A percentile compares a stretch with the other conserved stretches of the same genome.
Evolutionary conservation across 2,113 vertebrate species (phyloP).

Genomic region (Ceyx melanurus): DNA sequence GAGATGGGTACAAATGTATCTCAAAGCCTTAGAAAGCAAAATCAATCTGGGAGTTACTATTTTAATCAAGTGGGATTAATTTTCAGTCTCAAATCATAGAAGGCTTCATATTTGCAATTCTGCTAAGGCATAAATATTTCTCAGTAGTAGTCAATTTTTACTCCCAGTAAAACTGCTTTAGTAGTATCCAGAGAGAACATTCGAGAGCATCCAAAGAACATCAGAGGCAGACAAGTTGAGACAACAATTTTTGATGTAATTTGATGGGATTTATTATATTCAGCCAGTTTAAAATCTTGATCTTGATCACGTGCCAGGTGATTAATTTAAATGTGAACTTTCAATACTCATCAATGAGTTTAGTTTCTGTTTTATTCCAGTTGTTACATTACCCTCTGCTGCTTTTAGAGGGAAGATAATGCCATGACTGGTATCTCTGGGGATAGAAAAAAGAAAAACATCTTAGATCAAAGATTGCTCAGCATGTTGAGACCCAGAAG

Average conservation of each 20-base stretch:
- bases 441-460: not conserved
- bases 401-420: not conserved
- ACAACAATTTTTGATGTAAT: not conserved
- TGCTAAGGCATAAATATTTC: not conserved
- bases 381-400: not conserved
- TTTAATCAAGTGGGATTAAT: conserved; percentile 26
- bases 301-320: not conserved
- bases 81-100: not conserved
- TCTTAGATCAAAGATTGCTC: not conserved
- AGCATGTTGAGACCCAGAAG: fast-evolving
- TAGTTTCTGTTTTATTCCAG: not conserved
- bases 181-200: not conserved
- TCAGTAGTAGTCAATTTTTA: not conserved
- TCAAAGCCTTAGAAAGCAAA: conserved; percentile 7
- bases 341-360: not conserved
- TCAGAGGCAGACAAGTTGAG: not conserved
- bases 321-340: not conserved
- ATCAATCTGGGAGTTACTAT: not conserved
- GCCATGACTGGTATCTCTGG: not conserved
- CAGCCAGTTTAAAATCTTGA: not conserved
- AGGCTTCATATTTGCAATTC: not conserved
- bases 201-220: not conserved
- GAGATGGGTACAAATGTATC: not conserved
- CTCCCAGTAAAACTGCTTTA: not conserved
- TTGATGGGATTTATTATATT: not conserved